Evolutionary conservation across 2,888 invertebrate species (phyloP).

Genomic region (Cheilosia soror): DNA sequence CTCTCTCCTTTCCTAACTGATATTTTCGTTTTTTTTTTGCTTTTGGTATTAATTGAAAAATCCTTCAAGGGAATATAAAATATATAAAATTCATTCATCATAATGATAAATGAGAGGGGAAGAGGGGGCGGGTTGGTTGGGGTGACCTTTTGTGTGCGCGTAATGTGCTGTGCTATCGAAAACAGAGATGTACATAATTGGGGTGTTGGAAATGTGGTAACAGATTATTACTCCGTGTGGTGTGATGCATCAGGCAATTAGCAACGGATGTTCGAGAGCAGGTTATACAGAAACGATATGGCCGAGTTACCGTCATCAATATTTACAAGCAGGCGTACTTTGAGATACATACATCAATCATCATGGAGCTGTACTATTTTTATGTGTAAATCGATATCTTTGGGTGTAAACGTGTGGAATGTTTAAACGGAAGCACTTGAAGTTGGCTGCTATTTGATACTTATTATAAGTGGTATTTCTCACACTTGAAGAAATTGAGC

Average conservation of each 20-base stretch:
- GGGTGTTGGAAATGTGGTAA: constrained; percentile 4
- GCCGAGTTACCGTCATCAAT: background rate
- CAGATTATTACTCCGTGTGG: constrained; percentile 49
- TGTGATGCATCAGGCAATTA: constrained; percentile 53
- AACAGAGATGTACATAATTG: constrained; percentile 30
- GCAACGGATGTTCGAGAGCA: constrained; percentile 15
- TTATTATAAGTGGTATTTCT: too few species aligned
- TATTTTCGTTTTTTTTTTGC: background rate
- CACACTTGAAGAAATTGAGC: too few species aligned
- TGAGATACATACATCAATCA: too few species aligned
- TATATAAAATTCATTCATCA: constrained; percentile 65
- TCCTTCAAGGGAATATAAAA: constrained; percentile 35
- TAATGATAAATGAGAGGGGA: constrained; percentile 58
- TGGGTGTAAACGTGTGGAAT: too few species aligned
- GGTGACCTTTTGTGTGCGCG: constrained; percentile 21
- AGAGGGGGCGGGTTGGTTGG: constrained; percentile 6
- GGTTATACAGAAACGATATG: background rate
- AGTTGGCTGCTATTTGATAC: too few species aligned
- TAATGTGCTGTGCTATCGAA: constrained; percentile 45
- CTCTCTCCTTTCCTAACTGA: constrained; percentile 17
- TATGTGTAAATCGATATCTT: too few species aligned
- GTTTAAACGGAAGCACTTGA: too few species aligned
- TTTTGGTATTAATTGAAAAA: constrained; percentile 40
- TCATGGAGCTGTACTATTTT: too few species aligned
- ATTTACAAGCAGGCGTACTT: background rate